These are phyloP conservation scores for Eudemis profundana DNA, from an alignment of 2,888 invertebrate species.

Conservation along the genomic window DNA sequence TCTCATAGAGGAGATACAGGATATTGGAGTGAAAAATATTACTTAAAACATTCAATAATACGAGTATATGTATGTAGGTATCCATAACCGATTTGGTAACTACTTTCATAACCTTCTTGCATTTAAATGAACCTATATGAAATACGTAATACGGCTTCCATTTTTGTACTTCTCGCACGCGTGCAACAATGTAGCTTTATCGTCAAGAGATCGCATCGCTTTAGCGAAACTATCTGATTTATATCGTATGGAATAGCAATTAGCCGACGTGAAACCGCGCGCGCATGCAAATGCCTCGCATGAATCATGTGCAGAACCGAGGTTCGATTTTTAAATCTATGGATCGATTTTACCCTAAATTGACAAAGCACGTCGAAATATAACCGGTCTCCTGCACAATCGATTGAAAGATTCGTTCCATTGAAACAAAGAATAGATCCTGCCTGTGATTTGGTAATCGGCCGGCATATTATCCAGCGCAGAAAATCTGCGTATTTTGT, in stretches of 20 bases:
- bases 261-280: conserved; percentile 62
- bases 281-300: conserved; percentile 69
- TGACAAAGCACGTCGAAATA: background rate
- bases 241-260: conserved; percentile 75
- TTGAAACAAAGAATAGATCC: too few species aligned
- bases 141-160: background rate
- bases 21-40: too few species aligned
- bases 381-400: background rate
- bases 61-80: too few species aligned
- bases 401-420: background rate
- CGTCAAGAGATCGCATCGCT: conserved; percentile 46
- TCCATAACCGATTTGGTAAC: background rate
- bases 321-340: background rate
- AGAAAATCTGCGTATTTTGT: too few species aligned
- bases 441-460: too few species aligned
- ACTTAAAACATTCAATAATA: background rate
- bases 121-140: background rate
- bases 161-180: background rate
- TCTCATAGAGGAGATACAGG: too few species aligned
- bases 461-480: too few species aligned
- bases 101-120: background rate
- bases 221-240: conserved; percentile 64
- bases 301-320: conserved; percentile 64
- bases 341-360: background rate
- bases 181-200: conserved; percentile 29